These are phyloP conservation scores for Xenopus tropicalis DNA, from an alignment of 2,113 vertebrate genomes.

Conservation along the genomic window DNA sequence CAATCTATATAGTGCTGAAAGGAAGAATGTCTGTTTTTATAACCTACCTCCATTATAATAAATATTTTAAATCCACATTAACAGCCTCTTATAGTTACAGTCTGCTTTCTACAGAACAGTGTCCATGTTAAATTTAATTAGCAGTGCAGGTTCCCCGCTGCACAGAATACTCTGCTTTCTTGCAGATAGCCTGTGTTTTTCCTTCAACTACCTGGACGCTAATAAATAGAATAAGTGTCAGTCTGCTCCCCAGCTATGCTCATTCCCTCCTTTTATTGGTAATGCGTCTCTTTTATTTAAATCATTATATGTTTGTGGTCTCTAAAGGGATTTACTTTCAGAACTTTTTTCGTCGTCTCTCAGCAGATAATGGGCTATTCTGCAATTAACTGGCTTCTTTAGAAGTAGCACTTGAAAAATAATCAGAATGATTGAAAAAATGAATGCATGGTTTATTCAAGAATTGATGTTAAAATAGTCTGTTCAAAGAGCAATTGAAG, in stretches of 20 bases:
- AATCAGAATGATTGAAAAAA: too few species aligned
- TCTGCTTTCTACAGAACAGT: constrained; percentile 68
- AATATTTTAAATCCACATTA: constrained; percentile 79
- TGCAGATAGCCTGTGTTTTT: constrained; percentile 62
- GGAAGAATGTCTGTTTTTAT: constrained; percentile 96
- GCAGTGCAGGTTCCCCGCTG: constrained; percentile 60
- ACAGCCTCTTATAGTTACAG: constrained; percentile 70
- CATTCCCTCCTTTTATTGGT: constrained; percentile 17
- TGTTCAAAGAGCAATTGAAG: too few species aligned
- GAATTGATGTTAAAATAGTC: too few species aligned
- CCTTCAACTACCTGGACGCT: constrained; percentile 66
- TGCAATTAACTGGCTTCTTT: too few species aligned
- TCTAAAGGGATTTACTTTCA: too few species aligned
- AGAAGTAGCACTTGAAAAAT: too few species aligned
- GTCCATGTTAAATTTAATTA: constrained; percentile 77
- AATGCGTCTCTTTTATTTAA: too few species aligned
- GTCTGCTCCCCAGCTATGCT: constrained; percentile 50
- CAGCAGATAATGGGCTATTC: too few species aligned
- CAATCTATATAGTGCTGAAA: constrained; percentile 95
- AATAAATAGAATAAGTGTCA: constrained; percentile 61
- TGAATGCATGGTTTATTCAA: too few species aligned
- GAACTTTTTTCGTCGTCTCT: constrained; percentile 51
- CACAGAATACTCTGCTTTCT: constrained; percentile 53
- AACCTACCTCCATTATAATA: constrained; percentile 92
- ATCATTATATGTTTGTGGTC: too few species aligned